Base-by-base conservation (phyloP, 2,888 invertebrate genomes). In the Drosophila siamana region DNA sequence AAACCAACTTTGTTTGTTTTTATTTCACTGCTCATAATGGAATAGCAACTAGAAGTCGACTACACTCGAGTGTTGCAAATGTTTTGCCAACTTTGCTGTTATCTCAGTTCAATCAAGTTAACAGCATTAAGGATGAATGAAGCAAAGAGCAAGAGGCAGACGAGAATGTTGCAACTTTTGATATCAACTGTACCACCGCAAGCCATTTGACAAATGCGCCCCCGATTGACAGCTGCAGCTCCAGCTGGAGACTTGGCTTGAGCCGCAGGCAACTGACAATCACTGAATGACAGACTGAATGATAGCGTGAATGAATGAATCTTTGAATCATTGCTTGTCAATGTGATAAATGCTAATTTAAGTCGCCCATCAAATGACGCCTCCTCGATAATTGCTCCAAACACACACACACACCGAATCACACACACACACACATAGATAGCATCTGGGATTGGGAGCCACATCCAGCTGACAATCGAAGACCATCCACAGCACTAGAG, bases 271-370 rank as follows among this genome's bases (percentile, higher is more conserved):
- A 55, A 40, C 56, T 63, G 56, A 36, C 56, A 40, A 51, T 48
- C 55, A 30, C 19, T 51, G 62, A 61, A 66, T 69, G 69, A 76
- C 73, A 66, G 72, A 43, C 57, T 44, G 65, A 63, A 55, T 51
- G 77, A 56, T 54, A 57, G 50, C 62, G 65, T 47, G 26, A 62
- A 73, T 59, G 61, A 56, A 56, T 33, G 52, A 54, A 30, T 54
- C 54, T 54, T 33, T 54, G 54, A 55, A 44, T 55, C 55, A 44
- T 55, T 55, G 52, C 52, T 77, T 82, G 86, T 79, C 88, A 78
- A 72, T 83, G 75, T 88, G 88, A 88, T 89, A 88, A 89, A 87
- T 89, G 87, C 89, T 86, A 83, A 88, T 88, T 89, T 89, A 88
- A 88, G 86, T 88, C 86, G 75, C 73, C 66, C 61, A 78, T 79